Base-by-base conservation (phyloP, 2,113 vertebrate genomes). In the Oreochromis aureus region DNA sequence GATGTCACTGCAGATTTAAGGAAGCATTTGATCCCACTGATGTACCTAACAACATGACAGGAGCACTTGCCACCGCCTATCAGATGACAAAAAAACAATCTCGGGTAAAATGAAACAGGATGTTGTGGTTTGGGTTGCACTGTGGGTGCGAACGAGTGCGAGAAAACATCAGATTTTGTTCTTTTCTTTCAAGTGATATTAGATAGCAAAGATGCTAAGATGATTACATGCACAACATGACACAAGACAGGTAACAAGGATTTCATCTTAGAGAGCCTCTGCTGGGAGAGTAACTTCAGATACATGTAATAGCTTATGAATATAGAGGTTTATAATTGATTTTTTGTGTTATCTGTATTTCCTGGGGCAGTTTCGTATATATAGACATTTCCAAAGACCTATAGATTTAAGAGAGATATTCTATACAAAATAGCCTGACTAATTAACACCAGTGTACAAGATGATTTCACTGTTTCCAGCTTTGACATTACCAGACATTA, bases 1-100 rank as follows among this genome's bases (percentile, higher is more conserved):
- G 58, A 87, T 92, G 89, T 92, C 85, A 66, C 73, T 18, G 73
- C 76, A 88, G 79, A 90, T 93, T 93, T 91, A 87, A 91, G 88
- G 82, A 87, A 69, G 15, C n/a, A 39, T 93, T 91, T 91, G 63
- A 92, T 93, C 83, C 61, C 2, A 18, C 39, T 85, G 87, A 91
- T 91, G 84, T 83, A 58, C 56, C 85, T 18, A 71, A 81, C 73
- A 78, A 81, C 80, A 76, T 82, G 81, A 89, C 88, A 83, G 84
- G 73, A 82, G 32, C 84, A 80, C 87, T 83, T 85, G 82, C 79
- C 69, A 82, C 84, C 15, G 61, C 53, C 55, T 55, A 87, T 86
- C 59, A 87, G 44, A 90, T 87, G 89, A 90, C 89, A 89, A 18
- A 59, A 53, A 86, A 89, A 86, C 56, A 76, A 84, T 78, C 51